Conservation (phyloP, 2,113 vertebrate species). For the Galbula dea region DNA sequence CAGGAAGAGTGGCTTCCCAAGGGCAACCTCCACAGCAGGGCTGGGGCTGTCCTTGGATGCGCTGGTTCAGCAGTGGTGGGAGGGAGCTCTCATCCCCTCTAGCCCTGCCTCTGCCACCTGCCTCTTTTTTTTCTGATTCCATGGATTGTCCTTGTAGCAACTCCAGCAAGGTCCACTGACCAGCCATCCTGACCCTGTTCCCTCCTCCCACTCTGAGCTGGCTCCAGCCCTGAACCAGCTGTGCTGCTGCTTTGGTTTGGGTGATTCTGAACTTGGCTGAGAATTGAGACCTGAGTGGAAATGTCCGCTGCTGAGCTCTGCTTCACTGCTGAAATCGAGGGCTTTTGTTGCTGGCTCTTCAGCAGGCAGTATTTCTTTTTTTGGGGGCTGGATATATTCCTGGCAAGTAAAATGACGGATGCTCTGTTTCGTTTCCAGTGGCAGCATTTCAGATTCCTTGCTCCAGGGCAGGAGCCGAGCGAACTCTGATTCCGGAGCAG, state of each 20-base stretch:
- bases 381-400: constrained; percentile 75
- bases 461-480: constrained; percentile 59
- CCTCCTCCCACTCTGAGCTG: neutral
- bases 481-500: constrained; percentile 53
- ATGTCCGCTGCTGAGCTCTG: constrained; percentile 45
- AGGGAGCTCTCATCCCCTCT: neutral
- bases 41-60: neutral
- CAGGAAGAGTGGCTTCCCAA: neutral
- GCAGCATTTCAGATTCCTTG: constrained; percentile 66
- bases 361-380: constrained; percentile 75
- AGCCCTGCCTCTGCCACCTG: neutral
- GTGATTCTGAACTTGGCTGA: neutral
- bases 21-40: accelerated
- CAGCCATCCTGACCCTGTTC: accelerated
- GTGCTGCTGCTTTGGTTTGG: accelerated
- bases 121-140: neutral
- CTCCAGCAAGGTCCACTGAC: accelerated
- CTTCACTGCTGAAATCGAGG: constrained; percentile 60
- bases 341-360: constrained; percentile 74
- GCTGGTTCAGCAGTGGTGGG: neutral
- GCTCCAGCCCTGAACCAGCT: neutral
- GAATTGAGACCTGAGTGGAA: constrained; percentile 51
- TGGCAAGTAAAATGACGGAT: constrained; percentile 77
- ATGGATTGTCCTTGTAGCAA: neutral
- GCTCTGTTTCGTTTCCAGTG: constrained; percentile 73